Evolutionary conservation across 2,797 vertebrate genomes (phyloP), one percentile per base, ranked within the genome.

Genomic region (Labeo calbasu): DNA sequence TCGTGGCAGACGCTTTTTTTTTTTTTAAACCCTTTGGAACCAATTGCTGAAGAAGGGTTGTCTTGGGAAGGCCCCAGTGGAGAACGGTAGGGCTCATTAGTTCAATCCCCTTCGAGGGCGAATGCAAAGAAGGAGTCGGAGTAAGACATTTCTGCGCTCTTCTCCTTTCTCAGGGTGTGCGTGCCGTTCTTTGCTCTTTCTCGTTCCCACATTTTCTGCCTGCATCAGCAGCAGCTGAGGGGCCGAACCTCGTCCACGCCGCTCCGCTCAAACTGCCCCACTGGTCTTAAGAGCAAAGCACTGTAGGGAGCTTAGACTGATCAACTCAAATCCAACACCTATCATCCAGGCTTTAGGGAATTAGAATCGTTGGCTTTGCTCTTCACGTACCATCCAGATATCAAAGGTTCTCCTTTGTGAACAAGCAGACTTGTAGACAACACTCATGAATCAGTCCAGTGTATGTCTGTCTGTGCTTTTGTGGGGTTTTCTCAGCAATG

Each of bases 31-130:
- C 95, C 94, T 92, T 94, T 95, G 95, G 95, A 96, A 95, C 95
- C 95, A 95, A 95, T 96, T 96, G 94, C 92, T 92, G 93, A 92
- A 94, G 95, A 95, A 94, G 92, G 92, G 92, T 92, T 94, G 93
- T 95, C 93, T 94, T 94, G 93, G 92, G 94, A 95, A 89, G 92
- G 92, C 93, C 94, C 94, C 93, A 90, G 93, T 90, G 93, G 94
- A 95, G 92, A 91, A 91, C 86, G 90, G 93, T 92, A 92, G 93
- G 94, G 94, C 95, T 95, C 94, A 95, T 96, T 96, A 96, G 94
- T 93, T 94, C 94, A 95, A 94, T 95, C 94, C 94, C 94, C 92
- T 94, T 93, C 91, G 92, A 94, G 94, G 93, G 92, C 91, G 94
- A 94, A 94, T 95, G 90, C 91, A 93, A 90, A 92, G 90, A 89